Evolutionary conservation across 2,113 vertebrate species (phyloP).

Genomic region (Pelecanus crispus): DNA sequence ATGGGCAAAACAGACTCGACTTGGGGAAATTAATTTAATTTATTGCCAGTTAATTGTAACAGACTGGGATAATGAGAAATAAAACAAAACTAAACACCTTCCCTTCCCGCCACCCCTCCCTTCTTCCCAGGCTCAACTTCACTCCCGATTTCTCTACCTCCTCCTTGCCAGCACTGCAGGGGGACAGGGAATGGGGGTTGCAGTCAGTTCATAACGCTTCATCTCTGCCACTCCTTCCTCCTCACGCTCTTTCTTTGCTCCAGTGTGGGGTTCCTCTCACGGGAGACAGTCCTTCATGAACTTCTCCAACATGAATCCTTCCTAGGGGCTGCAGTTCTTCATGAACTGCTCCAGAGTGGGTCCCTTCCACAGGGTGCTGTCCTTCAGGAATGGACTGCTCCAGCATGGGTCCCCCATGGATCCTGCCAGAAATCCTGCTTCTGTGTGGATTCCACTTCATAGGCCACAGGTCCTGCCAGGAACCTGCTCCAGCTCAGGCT

Average conservation of each 20-base stretch:
- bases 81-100: background rate
- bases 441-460: fast-evolving
- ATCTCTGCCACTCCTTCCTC: background rate
- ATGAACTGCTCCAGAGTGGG: fast-evolving
- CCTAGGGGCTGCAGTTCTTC: background rate
- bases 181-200: background rate
- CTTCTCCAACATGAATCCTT: background rate
- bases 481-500: background rate
- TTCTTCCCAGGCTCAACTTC: background rate
- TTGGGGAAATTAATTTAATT: background rate
- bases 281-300: too few species aligned
- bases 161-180: fast-evolving
- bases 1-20: fast-evolving
- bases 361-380: background rate
- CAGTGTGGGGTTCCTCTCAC: fast-evolving
- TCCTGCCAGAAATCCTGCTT: background rate
- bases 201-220: background rate
- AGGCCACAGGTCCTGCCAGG: background rate
- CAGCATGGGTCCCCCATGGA: background rate
- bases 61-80: background rate
- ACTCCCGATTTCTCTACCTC: background rate
- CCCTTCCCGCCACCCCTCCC: background rate
- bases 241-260: background rate
- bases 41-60: background rate
- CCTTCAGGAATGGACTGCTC: background rate